Evolutionary conservation across 2,888 invertebrate genomes (phyloP), one percentile per base, ranked within the genome.

Genomic region (Sphinx pinastri): DNA sequence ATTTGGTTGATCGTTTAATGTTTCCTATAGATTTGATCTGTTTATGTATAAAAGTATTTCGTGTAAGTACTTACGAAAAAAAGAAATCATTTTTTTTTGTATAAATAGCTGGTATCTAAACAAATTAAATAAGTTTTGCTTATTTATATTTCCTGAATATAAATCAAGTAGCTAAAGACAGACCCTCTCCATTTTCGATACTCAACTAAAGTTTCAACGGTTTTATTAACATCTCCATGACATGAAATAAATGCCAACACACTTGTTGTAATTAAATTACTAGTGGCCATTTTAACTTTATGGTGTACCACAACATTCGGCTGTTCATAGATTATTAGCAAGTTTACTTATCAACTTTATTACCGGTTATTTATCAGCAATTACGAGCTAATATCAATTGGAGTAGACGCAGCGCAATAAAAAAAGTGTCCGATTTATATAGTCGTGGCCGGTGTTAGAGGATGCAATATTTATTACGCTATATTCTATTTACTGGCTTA

Each of bases 381-480:
- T 90, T 84, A 90, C 84, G 84, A 88, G 83, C 86, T 84, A 84
- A 88, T 87, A 89, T 90, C 85, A 85, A 81, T 81, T 81, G 81
- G 77, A 82, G 82, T 84, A 82, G 84, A 83, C 80, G 83, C 79
- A 81, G 77, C 79, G 83, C 83, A 88, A 87, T 91, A 90, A 90
- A 89, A 91, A 84, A 82, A 81, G 80, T 80, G 80, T 83, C 78
- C 84, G 83, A 91, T 91, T 91, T 91, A 91, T 91, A 91, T 88
- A 83, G 86, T 84, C 84, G 82, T 84, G 82, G 83, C 82, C 83
- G 79, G 83, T 82, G 86, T 87, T 84, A 85, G 84, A 84, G 80
- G 83, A 84, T 79, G 78, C 77, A 82, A 85, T 88, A 85, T 89
- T 90, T 91, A 90, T 89, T 86, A 81, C 81, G 80, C 79, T 78